Percentiles rank a stretch among this genome's conserved stretches.
These are phyloP conservation scores for Cariama cristata DNA, from an alignment of 2,113 vertebrate genomes.

Conservation along the genomic window DNA sequence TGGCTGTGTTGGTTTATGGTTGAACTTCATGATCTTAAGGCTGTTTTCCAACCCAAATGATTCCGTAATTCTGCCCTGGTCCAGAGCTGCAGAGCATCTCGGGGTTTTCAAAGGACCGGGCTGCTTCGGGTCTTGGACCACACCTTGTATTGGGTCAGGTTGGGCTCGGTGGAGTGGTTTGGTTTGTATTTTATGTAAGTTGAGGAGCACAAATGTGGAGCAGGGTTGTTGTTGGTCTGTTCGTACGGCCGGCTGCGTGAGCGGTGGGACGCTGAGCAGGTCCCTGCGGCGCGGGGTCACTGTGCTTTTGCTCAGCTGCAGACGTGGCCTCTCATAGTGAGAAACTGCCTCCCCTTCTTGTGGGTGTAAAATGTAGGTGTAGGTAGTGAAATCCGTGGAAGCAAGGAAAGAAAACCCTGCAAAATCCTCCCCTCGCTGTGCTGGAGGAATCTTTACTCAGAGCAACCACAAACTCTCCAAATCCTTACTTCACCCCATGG, in stretches of 20 bases:
- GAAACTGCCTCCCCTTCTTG: background rate
- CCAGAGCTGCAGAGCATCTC: background rate
- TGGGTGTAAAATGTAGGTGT: too few relatives aligned
- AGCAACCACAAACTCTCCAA: background rate
- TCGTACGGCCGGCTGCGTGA: background rate
- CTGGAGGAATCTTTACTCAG: background rate
- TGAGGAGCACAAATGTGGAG: fast-evolving
- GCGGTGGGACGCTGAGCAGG: background rate
- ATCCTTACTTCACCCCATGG: background rate
- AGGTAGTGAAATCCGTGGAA: background rate
- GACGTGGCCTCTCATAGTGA: fast-evolving
- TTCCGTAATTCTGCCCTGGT: background rate
- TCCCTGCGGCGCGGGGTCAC: fast-evolving
- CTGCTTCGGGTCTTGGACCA: background rate
- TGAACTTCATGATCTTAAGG: background rate
- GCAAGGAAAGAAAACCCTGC: background rate
- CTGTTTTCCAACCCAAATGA: background rate
- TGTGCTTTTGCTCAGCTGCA: background rate
- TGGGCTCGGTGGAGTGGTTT: background rate
- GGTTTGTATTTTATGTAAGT: background rate
- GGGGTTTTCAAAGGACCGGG: background rate
- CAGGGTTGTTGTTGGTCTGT: too few relatives aligned
- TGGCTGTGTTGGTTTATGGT: too few relatives aligned
- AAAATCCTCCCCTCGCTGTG: too few relatives aligned
- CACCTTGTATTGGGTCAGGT: too few relatives aligned